Base-by-base conservation (phyloP, 2,113 vertebrate species). In the Ovis aries region DNA sequence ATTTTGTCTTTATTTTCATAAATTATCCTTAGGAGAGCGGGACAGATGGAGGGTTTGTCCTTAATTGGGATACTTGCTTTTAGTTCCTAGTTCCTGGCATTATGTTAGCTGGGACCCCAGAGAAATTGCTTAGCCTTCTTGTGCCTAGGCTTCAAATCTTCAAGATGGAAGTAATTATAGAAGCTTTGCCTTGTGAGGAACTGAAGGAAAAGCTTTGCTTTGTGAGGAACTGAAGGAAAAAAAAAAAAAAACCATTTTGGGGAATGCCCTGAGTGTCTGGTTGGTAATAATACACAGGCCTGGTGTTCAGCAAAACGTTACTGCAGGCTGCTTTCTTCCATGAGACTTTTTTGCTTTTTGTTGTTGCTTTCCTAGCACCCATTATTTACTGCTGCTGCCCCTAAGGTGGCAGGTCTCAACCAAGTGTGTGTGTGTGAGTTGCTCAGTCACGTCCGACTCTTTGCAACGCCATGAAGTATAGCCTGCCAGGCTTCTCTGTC, bases 1-100 rank as follows among this genome's bases (percentile, higher is more conserved):
- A 25, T 48, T 87, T 94, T 83, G 23, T 31, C n/a, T 83, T 95
- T 84, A 23, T 96, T 93, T 97, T 94, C 17, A 67, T 74, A 74
- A 94, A 31, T 19, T 84, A 15, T 33, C 27, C 57, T 88, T 88
- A 48, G 78, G 29, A 90, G 81, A 92, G 40, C 3, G 31, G 52
- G 3, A 8, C 84, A 45, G 3, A 17, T 83, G 57, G 55, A 92
- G 33, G 40, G 11, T 6, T 91, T 92, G 33, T 48, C 52, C n/a
- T 15, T 60, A 80, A 83, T 25, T 52, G 52, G 45, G 40, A 45
- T 13, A 52, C 11, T 96, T 80, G 21, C 40, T 5, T 95, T 92
- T 86, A 74, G 12, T 84, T 94, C 33, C 45, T 25, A 19, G 21
- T 64, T 71, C 31, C 31, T 71, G 45, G 21, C 3, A 29, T n/a